These are phyloP conservation scores for Amblyteles armatorius DNA, from an alignment of 2,888 invertebrate species.

Conservation along the genomic window DNA sequence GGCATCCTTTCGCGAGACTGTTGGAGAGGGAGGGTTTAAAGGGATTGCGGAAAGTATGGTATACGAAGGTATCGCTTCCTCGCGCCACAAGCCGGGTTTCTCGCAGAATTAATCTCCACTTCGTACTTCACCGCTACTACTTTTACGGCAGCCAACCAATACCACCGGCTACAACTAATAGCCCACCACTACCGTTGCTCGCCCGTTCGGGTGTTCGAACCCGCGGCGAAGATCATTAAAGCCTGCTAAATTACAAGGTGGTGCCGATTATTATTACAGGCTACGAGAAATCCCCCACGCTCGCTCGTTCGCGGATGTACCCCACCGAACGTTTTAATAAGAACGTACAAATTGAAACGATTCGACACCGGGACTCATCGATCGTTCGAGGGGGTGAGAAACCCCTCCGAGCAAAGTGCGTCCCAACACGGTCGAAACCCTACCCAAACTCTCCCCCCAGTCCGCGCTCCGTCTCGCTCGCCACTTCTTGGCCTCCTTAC, in stretches of 20 bases:
- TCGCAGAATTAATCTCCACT: constrained; percentile 61
- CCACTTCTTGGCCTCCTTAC: constrained; percentile 59
- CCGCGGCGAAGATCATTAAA: constrained; percentile 61
- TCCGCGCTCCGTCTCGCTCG: constrained; percentile 42
- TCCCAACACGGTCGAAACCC: constrained; percentile 67
- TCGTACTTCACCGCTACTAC: constrained; percentile 48
- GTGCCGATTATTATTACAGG: constrained; percentile 68
- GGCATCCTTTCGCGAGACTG: background rate
- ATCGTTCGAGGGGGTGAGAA: constrained; percentile 61
- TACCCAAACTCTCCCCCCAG: constrained; percentile 22
- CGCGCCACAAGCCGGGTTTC: constrained; percentile 32
- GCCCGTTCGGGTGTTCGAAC: constrained; percentile 34
- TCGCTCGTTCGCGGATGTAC: constrained; percentile 50
- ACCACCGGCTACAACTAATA: constrained; percentile 23
- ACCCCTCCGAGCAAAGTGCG: constrained; percentile 66
- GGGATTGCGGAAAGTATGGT: constrained; percentile 13
- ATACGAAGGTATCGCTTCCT: constrained; percentile 44
- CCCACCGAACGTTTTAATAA: constrained; percentile 64
- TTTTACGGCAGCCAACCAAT: constrained; percentile 18
- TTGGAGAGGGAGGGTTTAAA: background rate
- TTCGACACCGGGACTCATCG: constrained; percentile 63
- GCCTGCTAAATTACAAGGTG: constrained; percentile 67
- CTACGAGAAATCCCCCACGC: constrained; percentile 46
- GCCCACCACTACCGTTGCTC: constrained; percentile 3
- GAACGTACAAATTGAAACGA: constrained; percentile 68